Percentiles rank a stretch among this genome's conserved stretches.
Evolutionary conservation across 53 echinoderm and acorn worm species (phyloP).

Genomic region (Echinarachnius parma): DNA sequence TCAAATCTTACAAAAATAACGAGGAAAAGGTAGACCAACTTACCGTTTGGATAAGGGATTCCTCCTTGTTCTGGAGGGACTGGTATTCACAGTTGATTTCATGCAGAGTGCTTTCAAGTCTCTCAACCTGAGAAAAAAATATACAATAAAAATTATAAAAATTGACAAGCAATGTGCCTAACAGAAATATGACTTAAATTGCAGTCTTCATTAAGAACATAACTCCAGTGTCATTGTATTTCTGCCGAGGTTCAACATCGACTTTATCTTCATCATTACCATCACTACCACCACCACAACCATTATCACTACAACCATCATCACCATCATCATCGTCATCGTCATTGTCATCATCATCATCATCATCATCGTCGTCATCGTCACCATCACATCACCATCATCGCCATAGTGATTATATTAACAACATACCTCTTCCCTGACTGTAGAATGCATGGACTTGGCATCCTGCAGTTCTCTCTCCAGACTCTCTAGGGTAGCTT

Average conservation of each 20-base stretch:
- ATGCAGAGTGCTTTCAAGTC: constrained; percentile 69
- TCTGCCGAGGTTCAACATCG: no score
- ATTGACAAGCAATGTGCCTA: no score
- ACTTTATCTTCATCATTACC: no score
- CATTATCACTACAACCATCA: no score
- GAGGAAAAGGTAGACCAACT: constrained; percentile 25
- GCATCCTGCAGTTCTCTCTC: constrained; percentile 74
- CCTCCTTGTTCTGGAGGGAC: constrained; percentile 65
- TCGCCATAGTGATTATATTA: not conserved
- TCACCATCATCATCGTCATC: not conserved
- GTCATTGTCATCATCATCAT: not conserved
- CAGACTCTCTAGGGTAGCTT: constrained; percentile 51
- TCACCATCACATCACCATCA: not conserved
- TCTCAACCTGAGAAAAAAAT: constrained; percentile 50
- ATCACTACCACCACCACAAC: no score
- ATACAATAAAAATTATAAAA: not conserved
- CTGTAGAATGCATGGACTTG: constrained; percentile 66
- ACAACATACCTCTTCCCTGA: constrained; percentile 78
- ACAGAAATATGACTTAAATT: no score
- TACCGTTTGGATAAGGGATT: constrained; percentile 72
- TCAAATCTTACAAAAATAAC: no score
- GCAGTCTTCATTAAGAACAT: no score
- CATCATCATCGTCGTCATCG: not conserved
- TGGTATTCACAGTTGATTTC: constrained; percentile 78
- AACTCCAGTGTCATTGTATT: no score